Evolutionary conservation across 2,113 vertebrate genomes (phyloP), one percentile per base, ranked within the genome.

Genomic region (Hucho hucho): DNA sequence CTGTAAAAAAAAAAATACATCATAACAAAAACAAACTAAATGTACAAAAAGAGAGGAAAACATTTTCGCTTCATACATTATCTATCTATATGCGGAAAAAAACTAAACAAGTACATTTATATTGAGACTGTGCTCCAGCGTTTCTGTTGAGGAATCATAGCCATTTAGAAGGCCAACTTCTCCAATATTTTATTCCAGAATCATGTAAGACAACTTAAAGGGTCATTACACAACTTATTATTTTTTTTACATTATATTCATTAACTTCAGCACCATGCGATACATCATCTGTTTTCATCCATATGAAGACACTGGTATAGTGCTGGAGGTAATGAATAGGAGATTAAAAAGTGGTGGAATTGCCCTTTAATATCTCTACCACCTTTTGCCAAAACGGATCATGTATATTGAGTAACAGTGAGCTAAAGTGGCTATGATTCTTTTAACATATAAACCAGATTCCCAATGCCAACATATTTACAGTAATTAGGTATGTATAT

Each of bases 331-430:
- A 14, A 49, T 14, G 16, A 53, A 53, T 53, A 53, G 3, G 49
- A 53, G 3, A 6, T 53, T 4, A 53, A 53, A 18, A 53, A 53
- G 49, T 53, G 16, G 49, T 53, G 12, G 49, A 53, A 53, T 53
- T 53, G 14, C 14, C 49, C 49, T 53, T 53, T 53, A 18, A 53
- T 53, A 84, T 94, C 83, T 93, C 93, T 93, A 93, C 93, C 93
- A 95, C 92, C 88, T 95, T 43, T 97, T 97, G 95, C 95, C 94
- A 94, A 96, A 96, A 92, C 93, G 93, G 92, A 94, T 95, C 89
- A 89, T 93, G 87, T 93, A 91, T 94, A 89, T 86, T 80, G 79
- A 90, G 82, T 83, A 89, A 93, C 89, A 93, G 93, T 93, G 92
- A 90, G 95, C 91, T 90, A 91, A 90, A 89, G 94, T 93, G 90